Evolutionary conservation across 2,888 invertebrate genomes (phyloP).

Genomic region (Apomyelois bistriatella): DNA sequence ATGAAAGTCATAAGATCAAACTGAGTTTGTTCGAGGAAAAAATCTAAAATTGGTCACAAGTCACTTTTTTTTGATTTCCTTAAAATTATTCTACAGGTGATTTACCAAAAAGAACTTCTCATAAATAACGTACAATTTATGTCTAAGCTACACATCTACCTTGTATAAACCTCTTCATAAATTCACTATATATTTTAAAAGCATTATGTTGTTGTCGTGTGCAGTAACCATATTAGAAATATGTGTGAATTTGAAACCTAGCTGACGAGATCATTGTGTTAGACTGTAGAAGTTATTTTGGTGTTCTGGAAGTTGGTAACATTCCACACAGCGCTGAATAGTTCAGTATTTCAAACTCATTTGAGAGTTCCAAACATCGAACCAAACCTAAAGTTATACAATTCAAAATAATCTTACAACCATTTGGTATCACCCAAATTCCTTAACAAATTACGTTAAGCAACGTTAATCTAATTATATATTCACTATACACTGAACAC

Average conservation of each 20-base stretch:
- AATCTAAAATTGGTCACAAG: slow-evolving; percentile 68
- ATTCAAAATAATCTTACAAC: slow-evolving; percentile 34
- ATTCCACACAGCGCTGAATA: slow-evolving; percentile 14
- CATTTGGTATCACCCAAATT: slow-evolving; percentile 79
- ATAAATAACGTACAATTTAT: slow-evolving; percentile 62
- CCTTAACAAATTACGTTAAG: slow-evolving; percentile 60
- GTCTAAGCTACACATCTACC: slow-evolving; percentile 75
- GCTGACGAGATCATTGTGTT: slow-evolving; percentile 17
- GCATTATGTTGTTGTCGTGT: slow-evolving; percentile 25
- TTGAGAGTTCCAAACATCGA: slow-evolving; percentile 19
- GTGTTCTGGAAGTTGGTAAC: slow-evolving; percentile 11
- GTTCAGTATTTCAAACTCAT: slow-evolving; percentile 18
- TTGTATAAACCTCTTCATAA: slow-evolving; percentile 79
- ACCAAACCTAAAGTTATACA: slow-evolving; percentile 15
- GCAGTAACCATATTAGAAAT: slow-evolving; percentile 10
- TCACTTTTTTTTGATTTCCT: slow-evolving; percentile 44
- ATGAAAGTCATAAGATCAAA: slow-evolving; percentile 73
- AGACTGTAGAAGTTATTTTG: slow-evolving; percentile 16
- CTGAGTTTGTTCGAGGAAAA: slow-evolving; percentile 50
- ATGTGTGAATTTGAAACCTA: background rate
- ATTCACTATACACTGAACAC: slow-evolving; percentile 64
- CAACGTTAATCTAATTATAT: slow-evolving; percentile 44
- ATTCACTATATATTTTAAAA: slow-evolving; percentile 55
- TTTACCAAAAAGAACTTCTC: slow-evolving; percentile 44
- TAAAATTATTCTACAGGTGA: slow-evolving; percentile 63